phyloP scores from a whole-genome alignment of 2,888 invertebrate species.

The Loripinus fragilis region DNA sequence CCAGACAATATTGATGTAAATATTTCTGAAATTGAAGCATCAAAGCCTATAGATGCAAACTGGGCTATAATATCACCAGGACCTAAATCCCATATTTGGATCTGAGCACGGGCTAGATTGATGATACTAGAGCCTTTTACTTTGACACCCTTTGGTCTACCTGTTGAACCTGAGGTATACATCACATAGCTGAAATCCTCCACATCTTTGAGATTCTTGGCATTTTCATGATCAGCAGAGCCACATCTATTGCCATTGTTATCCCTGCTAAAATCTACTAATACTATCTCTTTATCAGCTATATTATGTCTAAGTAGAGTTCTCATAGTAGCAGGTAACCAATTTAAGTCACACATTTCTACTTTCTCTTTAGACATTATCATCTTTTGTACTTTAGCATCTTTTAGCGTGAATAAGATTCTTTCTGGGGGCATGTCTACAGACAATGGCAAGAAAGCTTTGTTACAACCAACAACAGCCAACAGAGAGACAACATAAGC shows the following conservation, averaged over 20 bases:
- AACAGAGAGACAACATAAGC: conserved; percentile 83
- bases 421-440: conserved; percentile 68
- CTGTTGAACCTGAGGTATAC: conserved; percentile 95
- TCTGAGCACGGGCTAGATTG: conserved; percentile 94
- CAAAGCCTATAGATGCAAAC: conserved; percentile 95
- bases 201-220: neutral
- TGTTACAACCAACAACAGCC: conserved; percentile 57
- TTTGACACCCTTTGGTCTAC: conserved; percentile 93
- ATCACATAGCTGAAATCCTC: conserved; percentile 85
- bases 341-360: conserved; percentile 34
- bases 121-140: conserved; percentile 88
- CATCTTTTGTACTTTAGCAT: conserved; percentile 59
- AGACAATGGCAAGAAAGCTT: conserved; percentile 74
- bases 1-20: conserved; percentile 93
- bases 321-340: conserved; percentile 33
- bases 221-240: neutral
- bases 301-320: conserved; percentile 35
- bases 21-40: conserved; percentile 94
- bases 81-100: conserved; percentile 90
- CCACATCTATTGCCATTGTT: neutral
- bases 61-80: conserved; percentile 91
- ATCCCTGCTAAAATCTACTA: conserved; percentile 42
- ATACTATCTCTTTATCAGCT: conserved; percentile 37
- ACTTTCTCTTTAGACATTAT: conserved; percentile 49
- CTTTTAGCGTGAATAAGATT: conserved; percentile 67